These are phyloP conservation scores for Balearica regulorum DNA, from an alignment of 2,797 vertebrate genomes.

Conservation along the genomic window DNA sequence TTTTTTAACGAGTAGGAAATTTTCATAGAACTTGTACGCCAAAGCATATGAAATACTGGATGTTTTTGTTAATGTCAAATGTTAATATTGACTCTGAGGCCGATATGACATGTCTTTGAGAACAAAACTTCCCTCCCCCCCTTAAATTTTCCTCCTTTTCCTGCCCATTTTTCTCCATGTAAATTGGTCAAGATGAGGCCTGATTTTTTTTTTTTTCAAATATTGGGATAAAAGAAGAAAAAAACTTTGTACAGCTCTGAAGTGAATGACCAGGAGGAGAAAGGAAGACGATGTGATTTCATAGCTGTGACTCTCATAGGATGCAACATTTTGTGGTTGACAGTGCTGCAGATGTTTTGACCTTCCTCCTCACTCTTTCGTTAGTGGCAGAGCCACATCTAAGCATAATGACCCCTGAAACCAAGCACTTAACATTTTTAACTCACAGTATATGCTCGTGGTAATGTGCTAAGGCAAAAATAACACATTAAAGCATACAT, in stretches of 20 bases:
- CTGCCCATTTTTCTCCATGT: background rate
- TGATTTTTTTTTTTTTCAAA: background rate
- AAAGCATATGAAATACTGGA: background rate
- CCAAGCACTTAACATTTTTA: background rate
- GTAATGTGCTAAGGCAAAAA: background rate
- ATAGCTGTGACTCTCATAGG: background rate
- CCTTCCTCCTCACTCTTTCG: background rate
- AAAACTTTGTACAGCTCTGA: background rate
- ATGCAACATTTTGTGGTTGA: background rate
- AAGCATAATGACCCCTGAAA: background rate
- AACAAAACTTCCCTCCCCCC: background rate
- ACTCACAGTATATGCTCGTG: background rate
- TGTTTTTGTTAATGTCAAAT: background rate
- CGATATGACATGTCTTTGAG: background rate
- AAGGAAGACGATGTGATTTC: background rate
- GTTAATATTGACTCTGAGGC: background rate
- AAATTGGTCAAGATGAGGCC: background rate
- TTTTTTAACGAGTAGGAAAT: background rate
- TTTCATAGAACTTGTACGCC: background rate
- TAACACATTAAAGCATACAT: background rate
- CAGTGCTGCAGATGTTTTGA: background rate
- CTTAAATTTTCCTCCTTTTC: background rate
- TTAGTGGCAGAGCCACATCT: background rate
- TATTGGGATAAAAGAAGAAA: background rate
- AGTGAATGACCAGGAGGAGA: background rate